These are phyloP conservation scores for Philereme transversata DNA, from an alignment of 2,888 invertebrate genomes.

Conservation along the genomic window DNA sequence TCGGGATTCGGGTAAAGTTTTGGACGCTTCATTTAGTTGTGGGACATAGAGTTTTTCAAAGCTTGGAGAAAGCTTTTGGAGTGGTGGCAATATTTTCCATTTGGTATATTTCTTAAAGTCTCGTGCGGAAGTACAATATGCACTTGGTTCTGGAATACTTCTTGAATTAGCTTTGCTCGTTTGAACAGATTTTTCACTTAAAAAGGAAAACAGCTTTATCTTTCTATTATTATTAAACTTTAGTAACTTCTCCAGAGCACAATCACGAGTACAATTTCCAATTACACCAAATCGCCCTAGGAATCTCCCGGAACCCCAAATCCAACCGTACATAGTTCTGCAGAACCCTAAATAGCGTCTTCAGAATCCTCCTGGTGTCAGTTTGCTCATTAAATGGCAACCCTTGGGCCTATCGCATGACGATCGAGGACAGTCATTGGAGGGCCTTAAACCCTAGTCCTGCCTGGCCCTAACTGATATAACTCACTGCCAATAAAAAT, in stretches of 20 bases:
- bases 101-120: too few relatives aligned
- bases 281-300: conserved; percentile 10
- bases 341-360: conserved; percentile 43
- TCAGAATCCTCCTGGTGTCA: conserved; percentile 43
- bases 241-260: not conserved
- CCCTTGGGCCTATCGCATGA: conserved; percentile 57
- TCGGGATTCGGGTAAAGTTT: conserved; percentile 53
- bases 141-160: too few relatives aligned
- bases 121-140: too few relatives aligned
- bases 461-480: conserved; percentile 30
- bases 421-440: conserved; percentile 53
- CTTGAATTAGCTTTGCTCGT: too few relatives aligned
- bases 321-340: conserved; percentile 22
- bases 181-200: too few relatives aligned
- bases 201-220: too few relatives aligned
- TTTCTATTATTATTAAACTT: too few relatives aligned
- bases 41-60: conserved; percentile 31
- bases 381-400: conserved; percentile 60
- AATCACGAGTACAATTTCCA: conserved; percentile 4
- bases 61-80: conserved; percentile 25
- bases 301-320: conserved; percentile 15
- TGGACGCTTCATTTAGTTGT: conserved; percentile 47
- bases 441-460: conserved; percentile 47
- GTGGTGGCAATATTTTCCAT: conserved; percentile 19
- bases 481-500: conserved; percentile 25